Evolutionary conservation across 1,140 invertebrate genomes (phyloP).

Genomic region (Ooceraea biroi): DNA sequence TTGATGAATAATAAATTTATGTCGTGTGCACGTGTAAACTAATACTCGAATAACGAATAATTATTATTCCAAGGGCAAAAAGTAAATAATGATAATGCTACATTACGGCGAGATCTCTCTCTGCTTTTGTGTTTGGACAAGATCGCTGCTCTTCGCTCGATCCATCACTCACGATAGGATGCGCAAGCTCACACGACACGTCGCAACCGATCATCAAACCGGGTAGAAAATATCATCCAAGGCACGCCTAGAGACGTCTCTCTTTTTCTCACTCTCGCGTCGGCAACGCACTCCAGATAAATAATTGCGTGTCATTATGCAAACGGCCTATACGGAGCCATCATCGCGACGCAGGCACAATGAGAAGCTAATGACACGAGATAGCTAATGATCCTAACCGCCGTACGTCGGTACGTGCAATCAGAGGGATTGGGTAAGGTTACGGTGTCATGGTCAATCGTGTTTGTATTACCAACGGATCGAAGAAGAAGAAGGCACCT

Average conservation of each 20-base stretch:
- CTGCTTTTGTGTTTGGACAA: neutral
- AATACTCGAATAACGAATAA: neutral
- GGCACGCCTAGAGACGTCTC: conserved; percentile 17
- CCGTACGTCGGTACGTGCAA: conserved; percentile 54
- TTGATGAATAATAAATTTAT: neutral
- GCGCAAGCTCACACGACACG: neutral
- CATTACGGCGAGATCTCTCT: neutral
- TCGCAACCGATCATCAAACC: conserved; percentile 29
- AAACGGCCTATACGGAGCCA: conserved; percentile 53
- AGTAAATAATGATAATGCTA: neutral
- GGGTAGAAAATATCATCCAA: conserved; percentile 24
- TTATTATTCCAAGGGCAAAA: neutral
- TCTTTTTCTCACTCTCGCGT: neutral
- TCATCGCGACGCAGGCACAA: conserved; percentile 48
- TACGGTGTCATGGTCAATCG: conserved; percentile 77
- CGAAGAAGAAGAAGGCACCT: conserved; percentile 14
- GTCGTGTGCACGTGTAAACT: neutral
- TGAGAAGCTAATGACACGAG: conserved; percentile 70
- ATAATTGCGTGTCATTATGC: conserved; percentile 73
- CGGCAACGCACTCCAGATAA: conserved; percentile 71
- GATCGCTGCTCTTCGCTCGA: conserved; percentile 5
- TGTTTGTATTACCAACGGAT: conserved; percentile 70
- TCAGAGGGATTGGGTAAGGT: conserved; percentile 72
- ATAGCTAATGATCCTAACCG: conserved; percentile 71
- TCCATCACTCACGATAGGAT: conserved; percentile 27